Percentiles rank a stretch among this genome's conserved stretches.
Conservation (phyloP, 2,113 vertebrate genomes). For the Acinonyx jubatus region DNA sequence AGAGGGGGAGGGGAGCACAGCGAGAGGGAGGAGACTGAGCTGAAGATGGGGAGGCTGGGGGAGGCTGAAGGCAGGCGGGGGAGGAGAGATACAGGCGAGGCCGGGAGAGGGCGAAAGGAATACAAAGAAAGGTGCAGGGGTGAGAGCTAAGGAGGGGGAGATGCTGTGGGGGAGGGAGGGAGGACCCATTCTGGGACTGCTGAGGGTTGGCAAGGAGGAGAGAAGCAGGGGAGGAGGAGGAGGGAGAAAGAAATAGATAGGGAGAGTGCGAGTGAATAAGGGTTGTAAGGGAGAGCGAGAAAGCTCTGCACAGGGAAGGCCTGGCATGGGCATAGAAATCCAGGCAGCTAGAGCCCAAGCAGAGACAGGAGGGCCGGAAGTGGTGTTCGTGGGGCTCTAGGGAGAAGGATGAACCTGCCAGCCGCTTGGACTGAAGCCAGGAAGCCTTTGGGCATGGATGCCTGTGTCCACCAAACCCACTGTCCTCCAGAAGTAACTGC, state of each 20-base stretch:
- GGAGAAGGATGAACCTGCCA: constrained; percentile 32
- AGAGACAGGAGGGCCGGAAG: constrained; percentile 35
- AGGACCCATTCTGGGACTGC: constrained; percentile 23
- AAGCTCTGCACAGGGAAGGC: constrained; percentile 31
- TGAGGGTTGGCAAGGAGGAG: not conserved
- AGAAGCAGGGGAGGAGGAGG: not conserved
- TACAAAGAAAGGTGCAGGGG: constrained; percentile 72
- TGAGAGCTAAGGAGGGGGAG: constrained; percentile 50
- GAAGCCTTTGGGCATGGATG: not conserved
- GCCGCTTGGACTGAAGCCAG: constrained; percentile 23
- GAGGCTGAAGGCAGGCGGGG: constrained; percentile 58
- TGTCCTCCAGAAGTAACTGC: not conserved
- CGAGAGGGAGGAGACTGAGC: constrained; percentile 73
- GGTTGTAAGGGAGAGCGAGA: not conserved
- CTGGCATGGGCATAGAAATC: constrained; percentile 26
- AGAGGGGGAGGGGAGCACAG: constrained; percentile 53
- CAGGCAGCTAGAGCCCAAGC: constrained; percentile 5
- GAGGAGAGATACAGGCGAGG: constrained; percentile 69
- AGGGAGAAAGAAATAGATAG: constrained; percentile 40
- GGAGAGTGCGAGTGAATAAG: not conserved
- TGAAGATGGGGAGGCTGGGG: constrained; percentile 73
- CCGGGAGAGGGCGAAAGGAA: constrained; percentile 58
- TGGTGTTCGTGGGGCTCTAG: not conserved
- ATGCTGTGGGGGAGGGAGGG: not conserved
- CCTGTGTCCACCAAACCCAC: not conserved